phyloP scores from a whole-genome alignment of 2,797 vertebrate species.

The Neosilurus hyrtlii region DNA sequence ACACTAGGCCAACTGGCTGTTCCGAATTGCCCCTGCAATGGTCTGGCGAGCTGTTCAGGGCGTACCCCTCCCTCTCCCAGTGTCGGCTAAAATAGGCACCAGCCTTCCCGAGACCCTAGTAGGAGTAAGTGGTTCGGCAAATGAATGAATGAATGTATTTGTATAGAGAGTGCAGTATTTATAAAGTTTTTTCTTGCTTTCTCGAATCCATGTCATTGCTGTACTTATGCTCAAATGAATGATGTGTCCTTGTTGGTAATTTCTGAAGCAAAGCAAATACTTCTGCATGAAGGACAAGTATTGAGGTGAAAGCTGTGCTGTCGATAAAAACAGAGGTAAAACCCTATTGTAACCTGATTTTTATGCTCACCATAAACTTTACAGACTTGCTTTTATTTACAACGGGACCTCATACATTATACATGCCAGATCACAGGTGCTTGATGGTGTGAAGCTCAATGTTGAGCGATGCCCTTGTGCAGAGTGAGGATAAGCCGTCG shows the following conservation, averaged over 20 bases:
- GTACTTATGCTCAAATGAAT: slow-evolving; percentile 47
- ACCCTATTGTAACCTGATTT: slow-evolving; percentile 41
- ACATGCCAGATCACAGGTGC: slow-evolving; percentile 32
- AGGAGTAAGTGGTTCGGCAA: too few species aligned
- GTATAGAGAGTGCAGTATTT: too few species aligned
- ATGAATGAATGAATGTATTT: too few species aligned
- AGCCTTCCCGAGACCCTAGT: too few species aligned
- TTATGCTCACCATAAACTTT: slow-evolving; percentile 54
- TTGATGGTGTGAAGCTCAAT: slow-evolving; percentile 28
- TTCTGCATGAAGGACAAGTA: slow-evolving; percentile 43
- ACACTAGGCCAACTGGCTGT: too few species aligned
- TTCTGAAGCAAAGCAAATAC: slow-evolving; percentile 49
- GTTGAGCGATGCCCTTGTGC: slow-evolving; percentile 25
- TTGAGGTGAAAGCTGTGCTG: slow-evolving; percentile 34
- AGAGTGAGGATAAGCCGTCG: neutral
- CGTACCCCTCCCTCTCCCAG: too few species aligned
- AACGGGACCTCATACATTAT: slow-evolving; percentile 41
- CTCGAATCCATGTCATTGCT: slow-evolving; percentile 30
- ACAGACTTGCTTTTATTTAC: slow-evolving; percentile 52
- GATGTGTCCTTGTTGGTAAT: slow-evolving; percentile 48
- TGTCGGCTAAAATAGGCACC: too few species aligned
- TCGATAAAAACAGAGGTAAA: slow-evolving; percentile 22
- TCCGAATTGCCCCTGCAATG: too few species aligned
- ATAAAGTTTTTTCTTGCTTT: neutral
- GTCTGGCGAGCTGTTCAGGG: too few species aligned